Percentiles rank a stretch among this genome's conserved stretches.
Evolutionary conservation across 2,113 vertebrate species (phyloP).

Genomic region (Phylloscopus trochiloides): DNA sequence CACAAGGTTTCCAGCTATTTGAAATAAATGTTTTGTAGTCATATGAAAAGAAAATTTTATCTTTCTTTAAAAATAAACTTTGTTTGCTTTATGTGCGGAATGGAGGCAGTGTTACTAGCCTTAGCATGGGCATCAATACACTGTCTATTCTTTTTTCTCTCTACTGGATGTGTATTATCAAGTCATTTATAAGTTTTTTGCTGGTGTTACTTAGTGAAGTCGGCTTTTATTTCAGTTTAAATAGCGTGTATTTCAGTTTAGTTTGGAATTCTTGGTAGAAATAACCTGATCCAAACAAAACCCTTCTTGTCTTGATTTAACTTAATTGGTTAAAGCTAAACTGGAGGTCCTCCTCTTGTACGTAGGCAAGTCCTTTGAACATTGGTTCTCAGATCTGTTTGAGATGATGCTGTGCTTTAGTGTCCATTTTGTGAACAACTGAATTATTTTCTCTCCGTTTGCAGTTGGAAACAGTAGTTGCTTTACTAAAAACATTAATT

Average conservation of each 20-base stretch:
- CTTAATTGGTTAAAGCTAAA: neutral
- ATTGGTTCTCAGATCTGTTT: neutral
- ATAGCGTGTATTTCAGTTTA: neutral
- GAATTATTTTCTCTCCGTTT: neutral
- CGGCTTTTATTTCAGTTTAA: neutral
- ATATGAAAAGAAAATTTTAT: neutral
- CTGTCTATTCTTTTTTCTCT: neutral
- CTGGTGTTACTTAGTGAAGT: neutral
- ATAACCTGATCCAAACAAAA: neutral
- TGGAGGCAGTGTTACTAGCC: neutral
- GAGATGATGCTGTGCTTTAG: neutral
- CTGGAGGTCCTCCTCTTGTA: neutral
- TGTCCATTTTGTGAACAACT: neutral
- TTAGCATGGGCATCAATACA: neutral
- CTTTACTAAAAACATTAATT: neutral
- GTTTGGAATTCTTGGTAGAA: neutral
- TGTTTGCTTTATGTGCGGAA: neutral
- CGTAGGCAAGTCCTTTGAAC: neutral
- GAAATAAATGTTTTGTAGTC: neutral
- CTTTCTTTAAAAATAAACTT: neutral
- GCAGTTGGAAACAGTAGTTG: neutral
- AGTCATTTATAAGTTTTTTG: neutral
- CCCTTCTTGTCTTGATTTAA: neutral
- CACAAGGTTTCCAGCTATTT: neutral
- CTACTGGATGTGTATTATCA: neutral